These are phyloP conservation scores for Xiphophorus hellerii DNA, from an alignment of 2,113 vertebrate species.

Conservation along the genomic window DNA sequence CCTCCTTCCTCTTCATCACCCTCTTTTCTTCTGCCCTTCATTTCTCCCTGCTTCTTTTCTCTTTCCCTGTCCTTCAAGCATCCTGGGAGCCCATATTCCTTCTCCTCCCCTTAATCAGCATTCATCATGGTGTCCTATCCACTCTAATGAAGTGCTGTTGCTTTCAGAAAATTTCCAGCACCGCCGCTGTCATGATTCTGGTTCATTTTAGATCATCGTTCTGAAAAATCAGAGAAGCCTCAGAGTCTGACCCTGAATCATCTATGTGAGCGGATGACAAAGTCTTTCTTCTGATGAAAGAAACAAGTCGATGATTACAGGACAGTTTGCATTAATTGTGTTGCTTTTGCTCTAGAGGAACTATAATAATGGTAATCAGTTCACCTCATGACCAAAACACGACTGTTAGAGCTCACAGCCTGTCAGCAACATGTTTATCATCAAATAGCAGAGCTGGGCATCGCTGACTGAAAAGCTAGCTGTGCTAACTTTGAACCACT, in stretches of 20 bases:
- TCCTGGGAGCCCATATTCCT: constrained; percentile 11
- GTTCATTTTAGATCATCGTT: constrained; percentile 62
- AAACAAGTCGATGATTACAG: not conserved
- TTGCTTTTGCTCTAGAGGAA: not conserved
- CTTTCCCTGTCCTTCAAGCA: constrained; percentile 29
- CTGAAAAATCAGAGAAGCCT: constrained; percentile 52
- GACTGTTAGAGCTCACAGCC: no score
- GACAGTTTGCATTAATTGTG: not conserved
- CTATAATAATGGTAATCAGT: not conserved
- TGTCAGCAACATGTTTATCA: no score
- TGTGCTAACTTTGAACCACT: no score
- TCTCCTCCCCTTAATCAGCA: constrained; percentile 30
- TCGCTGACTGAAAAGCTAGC: no score
- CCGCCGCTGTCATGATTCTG: constrained; percentile 34
- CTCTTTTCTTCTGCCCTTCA: constrained; percentile 9
- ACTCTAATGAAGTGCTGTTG: constrained; percentile 47
- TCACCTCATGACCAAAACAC: not conserved
- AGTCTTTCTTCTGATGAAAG: constrained; percentile 4
- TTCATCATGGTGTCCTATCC: constrained; percentile 32
- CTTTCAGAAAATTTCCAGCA: constrained; percentile 34
- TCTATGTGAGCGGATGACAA: not conserved
- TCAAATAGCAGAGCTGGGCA: no score
- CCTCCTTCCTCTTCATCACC: not conserved
- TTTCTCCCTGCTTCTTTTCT: not conserved
- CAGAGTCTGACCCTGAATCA: not conserved